Conservation (phyloP, 2,888 invertebrate species). For the Tortricodes alternella region DNA sequence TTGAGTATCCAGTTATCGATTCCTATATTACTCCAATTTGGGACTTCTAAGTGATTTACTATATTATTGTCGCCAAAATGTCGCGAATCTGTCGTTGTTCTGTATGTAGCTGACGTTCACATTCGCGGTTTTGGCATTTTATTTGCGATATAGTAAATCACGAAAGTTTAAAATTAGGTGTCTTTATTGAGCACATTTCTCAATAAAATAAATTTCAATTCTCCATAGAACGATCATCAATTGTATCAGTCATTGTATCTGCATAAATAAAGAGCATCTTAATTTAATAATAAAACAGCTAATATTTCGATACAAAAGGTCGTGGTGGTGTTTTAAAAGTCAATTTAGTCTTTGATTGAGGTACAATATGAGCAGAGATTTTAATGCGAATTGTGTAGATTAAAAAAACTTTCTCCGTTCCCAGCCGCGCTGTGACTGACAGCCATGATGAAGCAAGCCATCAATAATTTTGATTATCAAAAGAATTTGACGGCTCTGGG, state of each 20-base stretch:
- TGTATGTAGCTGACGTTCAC: no score
- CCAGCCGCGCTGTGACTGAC: slow-evolving; percentile 23
- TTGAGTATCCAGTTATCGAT: no score
- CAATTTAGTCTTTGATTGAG: slow-evolving; percentile 26
- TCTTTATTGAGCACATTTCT: no score
- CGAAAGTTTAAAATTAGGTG: no score
- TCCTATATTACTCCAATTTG: no score
- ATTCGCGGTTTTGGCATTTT: no score
- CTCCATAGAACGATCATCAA: no score
- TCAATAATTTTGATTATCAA: slow-evolving; percentile 29
- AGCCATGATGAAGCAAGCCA: slow-evolving; percentile 27
- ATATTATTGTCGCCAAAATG: no score
- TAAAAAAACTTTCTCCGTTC: slow-evolving; percentile 31
- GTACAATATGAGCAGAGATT: slow-evolving; percentile 18
- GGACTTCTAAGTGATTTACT: no score
- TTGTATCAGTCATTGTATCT: background rate
- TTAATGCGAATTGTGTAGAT: slow-evolving; percentile 31
- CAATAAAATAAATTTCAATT: no score
- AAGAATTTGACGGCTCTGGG: slow-evolving; percentile 25
- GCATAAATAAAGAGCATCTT: slow-evolving; percentile 7
- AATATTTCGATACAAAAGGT: slow-evolving; percentile 12
- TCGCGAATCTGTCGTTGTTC: no score
- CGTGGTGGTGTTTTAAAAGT: slow-evolving; percentile 14
- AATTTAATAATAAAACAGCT: slow-evolving; percentile 1
- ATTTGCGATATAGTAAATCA: no score